phyloP scores from a whole-genome alignment of 2,113 vertebrate genomes.

The Elachura formosa region DNA sequence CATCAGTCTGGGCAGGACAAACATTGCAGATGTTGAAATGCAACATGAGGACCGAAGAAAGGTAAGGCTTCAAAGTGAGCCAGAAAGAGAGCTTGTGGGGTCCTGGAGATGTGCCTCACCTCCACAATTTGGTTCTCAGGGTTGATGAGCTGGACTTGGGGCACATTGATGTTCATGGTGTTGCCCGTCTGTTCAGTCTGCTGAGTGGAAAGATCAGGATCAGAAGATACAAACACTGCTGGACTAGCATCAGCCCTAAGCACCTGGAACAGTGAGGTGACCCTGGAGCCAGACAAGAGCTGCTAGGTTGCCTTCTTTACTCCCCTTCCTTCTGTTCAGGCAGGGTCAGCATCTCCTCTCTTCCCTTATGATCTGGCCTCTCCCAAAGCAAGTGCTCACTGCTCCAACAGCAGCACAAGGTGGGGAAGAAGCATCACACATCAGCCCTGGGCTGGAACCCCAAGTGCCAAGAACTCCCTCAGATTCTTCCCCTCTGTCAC shows the following conservation, averaged over 20 bases:
- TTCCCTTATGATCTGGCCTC: background rate
- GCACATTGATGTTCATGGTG: conserved; percentile 88
- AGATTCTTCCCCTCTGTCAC: background rate
- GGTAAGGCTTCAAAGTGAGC: background rate
- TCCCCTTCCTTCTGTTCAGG: background rate
- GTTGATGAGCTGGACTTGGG: conserved; percentile 98
- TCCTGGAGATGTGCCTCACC: conserved; percentile 68
- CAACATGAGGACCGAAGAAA: background rate
- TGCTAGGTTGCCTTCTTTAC: background rate
- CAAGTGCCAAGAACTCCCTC: background rate
- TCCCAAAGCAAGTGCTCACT: background rate
- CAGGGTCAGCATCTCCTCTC: background rate
- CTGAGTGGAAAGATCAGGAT: background rate
- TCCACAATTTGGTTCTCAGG: conserved; percentile 98
- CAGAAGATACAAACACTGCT: background rate
- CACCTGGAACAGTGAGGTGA: background rate
- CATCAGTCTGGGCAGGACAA: conserved; percentile 78
- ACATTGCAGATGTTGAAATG: background rate
- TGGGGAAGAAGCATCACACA: background rate
- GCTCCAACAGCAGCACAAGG: background rate
- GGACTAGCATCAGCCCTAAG: background rate
- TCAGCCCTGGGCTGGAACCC: background rate
- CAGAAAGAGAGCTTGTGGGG: background rate
- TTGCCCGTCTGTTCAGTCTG: conserved; percentile 86
- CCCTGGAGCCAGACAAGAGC: background rate